Evolutionary conservation across 1,140 invertebrate genomes (phyloP), one percentile per base, ranked within the genome.

Genomic region (Anoplolepis gracilipes): DNA sequence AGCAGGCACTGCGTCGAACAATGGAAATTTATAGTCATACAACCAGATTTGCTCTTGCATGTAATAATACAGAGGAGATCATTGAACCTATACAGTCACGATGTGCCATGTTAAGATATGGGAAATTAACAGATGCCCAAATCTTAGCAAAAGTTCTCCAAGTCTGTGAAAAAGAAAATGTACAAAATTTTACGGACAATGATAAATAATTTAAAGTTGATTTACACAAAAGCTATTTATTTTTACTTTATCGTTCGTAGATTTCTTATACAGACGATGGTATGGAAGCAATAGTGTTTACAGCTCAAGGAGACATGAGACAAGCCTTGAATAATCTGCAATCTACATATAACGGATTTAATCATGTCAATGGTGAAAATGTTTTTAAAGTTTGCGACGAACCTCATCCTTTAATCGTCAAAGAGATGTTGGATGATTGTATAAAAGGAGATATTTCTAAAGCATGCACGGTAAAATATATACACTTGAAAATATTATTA

Each of bases 311-410:
- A 1, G 99, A 99, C 93, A 98, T 99, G 98, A 96, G 99, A 92
- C 98, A 98, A 90, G 99, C 98, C 0, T 95, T 99, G 19, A 99
- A 99, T 95, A 99, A 99, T 96, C 94, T 99, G 33, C 99, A 99
- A 95, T 99, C 99, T 3, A 99, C 99, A 0, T 97, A 97, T 61
- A 98, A 99, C 95, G 99, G 99, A 33, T 99, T 99, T 96, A 97
- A 97, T 6, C 97, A 98, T 92, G 97, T 99, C 2, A 99, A 97
- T 87, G 97, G 97, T 85, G 97, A 98, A 92, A 99, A 99, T 96
- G 99, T 99, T n/a, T 99, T 99, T 92, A 99, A 99, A 96, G 99
- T 99, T 19, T 99, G 99, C 94, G 99, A 99, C 95, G 99, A 99
- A 94, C 99, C 99, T 0, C 99, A 99, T 96, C 99, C 99, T 8